Conservation (phyloP, 2,113 vertebrate species). For the Pontoporia blainvillei region DNA sequence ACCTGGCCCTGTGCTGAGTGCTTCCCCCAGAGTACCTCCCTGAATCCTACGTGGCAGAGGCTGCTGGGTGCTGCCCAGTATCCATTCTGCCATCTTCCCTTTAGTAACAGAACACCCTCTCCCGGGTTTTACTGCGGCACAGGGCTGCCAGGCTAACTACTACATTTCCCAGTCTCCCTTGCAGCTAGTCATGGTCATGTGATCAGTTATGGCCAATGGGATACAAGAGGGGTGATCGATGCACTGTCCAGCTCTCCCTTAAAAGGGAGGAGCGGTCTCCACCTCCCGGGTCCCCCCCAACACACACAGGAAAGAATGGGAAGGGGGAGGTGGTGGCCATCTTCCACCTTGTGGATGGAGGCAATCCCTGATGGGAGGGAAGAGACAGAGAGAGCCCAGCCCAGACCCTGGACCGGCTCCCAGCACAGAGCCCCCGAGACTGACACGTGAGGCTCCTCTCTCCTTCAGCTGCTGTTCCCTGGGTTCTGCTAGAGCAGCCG, state of each 20-base stretch:
- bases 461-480: neutral
- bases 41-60: neutral
- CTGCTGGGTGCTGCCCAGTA: neutral
- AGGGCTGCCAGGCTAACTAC: neutral
- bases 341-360: neutral
- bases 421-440: neutral
- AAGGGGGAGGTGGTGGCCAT: neutral
- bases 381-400: neutral
- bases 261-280: neutral
- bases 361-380: neutral
- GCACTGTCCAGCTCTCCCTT: neutral
- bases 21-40: neutral
- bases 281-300: neutral
- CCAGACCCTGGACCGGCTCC: neutral
- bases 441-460: neutral
- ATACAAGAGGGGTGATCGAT: neutral
- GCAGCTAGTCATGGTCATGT: neutral
- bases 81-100: neutral
- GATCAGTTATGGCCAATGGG: constrained; percentile 5
- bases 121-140: neutral
- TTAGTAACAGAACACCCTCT: neutral
- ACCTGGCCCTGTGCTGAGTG: neutral
- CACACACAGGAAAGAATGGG: neutral
- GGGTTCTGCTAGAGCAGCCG: neutral
- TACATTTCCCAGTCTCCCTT: constrained; percentile 49